Base-by-base conservation (phyloP, 2,113 vertebrate genomes). In the Noturus placidus region DNA sequence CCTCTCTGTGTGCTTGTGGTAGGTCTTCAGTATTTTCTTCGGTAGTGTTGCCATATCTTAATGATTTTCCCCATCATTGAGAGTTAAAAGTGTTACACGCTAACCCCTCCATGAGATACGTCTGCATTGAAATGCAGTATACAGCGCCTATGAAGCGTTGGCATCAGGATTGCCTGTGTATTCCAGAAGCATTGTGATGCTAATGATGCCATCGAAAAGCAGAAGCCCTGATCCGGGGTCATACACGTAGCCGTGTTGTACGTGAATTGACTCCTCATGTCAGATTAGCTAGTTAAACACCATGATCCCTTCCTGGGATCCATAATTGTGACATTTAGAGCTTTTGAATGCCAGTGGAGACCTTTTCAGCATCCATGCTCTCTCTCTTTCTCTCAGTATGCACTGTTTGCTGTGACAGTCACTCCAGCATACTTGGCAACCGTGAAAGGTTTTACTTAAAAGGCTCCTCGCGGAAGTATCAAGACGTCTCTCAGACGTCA, bases 281-380 rank as follows among this genome's bases (percentile, higher is more conserved):
- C 89, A 92, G 92, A 94, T 94, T 94, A 94, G 92, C 92, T 91
- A 90, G 87, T 92, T 93, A 93, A 93, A 95, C 88, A 92, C 88
- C 91, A 88, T 91, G 87, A 90, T 90, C 86, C 81, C 90, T 93
- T 92, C 89, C 86, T 91, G 87, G 86, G 83, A 92, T 82, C 90
- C 90, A 90, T 91, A 92, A 91, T 93, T 77, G 57, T 92, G 93
- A 93, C 93, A 92, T 93, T 92, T 91, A 89, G 90, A 69, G 87
- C 86, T 81, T 92, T 90, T 87, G 77, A 88, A 93, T 90, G 59
- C 80, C 65, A 33, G 86, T 83, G 83, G 83, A 27, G 46, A 90
- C 87, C 83, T 92, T 92, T 92, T 87, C 72, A 20, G 42, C 27
- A 5, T 52, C 50, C 22, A 54, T 63, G 82, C 54, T 57, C 84